Evolutionary conservation across 2,797 vertebrate species (phyloP).

Genomic region (Poecilia wingei): DNA sequence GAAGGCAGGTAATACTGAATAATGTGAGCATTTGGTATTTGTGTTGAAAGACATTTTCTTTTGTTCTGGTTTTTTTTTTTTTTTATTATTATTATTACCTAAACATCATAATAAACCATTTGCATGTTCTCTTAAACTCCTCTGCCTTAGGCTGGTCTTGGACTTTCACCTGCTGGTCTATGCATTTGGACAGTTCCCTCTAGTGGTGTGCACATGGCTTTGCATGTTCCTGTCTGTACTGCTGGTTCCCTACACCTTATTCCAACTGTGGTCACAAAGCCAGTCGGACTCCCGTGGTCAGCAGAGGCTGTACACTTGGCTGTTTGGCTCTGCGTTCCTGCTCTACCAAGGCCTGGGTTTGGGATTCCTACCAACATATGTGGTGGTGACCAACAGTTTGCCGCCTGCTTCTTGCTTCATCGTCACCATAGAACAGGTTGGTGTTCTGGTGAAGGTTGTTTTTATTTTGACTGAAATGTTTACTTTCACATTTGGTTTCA

Average conservation of each 20-base stretch:
- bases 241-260: slow-evolving; percentile 86
- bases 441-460: background rate
- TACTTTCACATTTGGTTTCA: background rate
- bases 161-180: slow-evolving; percentile 93
- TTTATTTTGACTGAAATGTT: background rate
- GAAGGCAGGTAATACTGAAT: slow-evolving; percentile 89
- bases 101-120: background rate
- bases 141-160: slow-evolving; percentile 86
- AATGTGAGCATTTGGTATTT: background rate
- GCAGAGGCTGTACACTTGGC: slow-evolving; percentile 70
- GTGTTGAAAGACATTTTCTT: background rate
- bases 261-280: slow-evolving; percentile 85
- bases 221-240: slow-evolving; percentile 90
- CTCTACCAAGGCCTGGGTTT: slow-evolving; percentile 87
- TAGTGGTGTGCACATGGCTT: slow-evolving; percentile 90
- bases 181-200: slow-evolving; percentile 88
- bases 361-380: slow-evolving; percentile 86
- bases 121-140: slow-evolving; percentile 3
- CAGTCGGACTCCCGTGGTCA: slow-evolving; percentile 78
- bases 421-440: slow-evolving; percentile 92
- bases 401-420: slow-evolving; percentile 92
- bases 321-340: slow-evolving; percentile 81
- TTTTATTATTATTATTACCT: too few species aligned
- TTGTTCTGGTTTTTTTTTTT: background rate
- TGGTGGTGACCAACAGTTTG: slow-evolving; percentile 84